Percentiles rank a stretch among this genome's conserved stretches.
phyloP scores from a whole-genome alignment of 2,888 invertebrate genomes.

The Emesis castigata region DNA sequence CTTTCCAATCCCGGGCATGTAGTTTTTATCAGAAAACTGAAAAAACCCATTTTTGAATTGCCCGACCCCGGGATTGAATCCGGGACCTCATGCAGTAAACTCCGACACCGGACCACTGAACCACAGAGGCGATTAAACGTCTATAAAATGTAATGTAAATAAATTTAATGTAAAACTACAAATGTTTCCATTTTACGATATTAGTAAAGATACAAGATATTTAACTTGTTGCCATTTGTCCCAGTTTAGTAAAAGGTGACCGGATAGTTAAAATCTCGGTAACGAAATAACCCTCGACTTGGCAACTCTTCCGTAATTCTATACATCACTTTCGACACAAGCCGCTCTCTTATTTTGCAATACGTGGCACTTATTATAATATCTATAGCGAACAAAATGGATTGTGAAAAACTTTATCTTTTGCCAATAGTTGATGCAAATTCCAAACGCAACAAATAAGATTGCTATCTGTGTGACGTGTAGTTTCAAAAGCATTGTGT shows the following conservation, averaged over 20 bases:
- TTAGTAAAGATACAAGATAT: no score
- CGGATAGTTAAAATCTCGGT: slow-evolving; percentile 4
- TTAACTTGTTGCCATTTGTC: neutral
- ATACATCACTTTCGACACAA: slow-evolving; percentile 3
- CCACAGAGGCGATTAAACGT: no score
- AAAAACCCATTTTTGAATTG: no score
- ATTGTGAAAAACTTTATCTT: neutral
- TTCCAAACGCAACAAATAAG: neutral
- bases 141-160: no score
- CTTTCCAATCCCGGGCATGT: no score
- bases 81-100: no score
- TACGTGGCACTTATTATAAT: neutral
- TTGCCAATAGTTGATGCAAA: neutral
- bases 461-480: neutral
- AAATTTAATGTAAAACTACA: no score
- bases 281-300: slow-evolving; percentile 4
- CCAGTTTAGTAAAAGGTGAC: neutral
- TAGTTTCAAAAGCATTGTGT: neutral
- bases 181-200: no score
- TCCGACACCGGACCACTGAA: no score
- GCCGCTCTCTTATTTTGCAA: neutral
- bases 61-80: no score
- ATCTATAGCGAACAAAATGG: neutral
- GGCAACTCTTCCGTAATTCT: slow-evolving; percentile 7
- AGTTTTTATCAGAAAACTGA: no score